These are phyloP conservation scores for human (Homo sapiens) DNA, from an alignment of 2,113 vertebrate species.

Conservation along the genomic window DNA sequence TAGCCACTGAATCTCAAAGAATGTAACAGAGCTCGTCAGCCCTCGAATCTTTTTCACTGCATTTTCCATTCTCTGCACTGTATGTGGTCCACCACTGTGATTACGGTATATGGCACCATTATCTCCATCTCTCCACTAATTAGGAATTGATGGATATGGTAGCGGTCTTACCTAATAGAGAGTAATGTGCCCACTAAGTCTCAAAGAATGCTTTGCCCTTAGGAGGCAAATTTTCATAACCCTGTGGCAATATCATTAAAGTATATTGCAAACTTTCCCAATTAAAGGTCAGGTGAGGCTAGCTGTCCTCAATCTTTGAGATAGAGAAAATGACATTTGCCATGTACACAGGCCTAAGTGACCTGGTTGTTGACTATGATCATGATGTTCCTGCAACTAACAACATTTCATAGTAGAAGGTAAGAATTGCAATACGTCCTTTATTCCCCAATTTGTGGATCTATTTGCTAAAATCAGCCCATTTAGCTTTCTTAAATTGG, in stretches of 20 bases:
- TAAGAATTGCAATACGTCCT: neutral
- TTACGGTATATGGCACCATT: neutral
- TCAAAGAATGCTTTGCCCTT: slow-evolving; percentile 9
- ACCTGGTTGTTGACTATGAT: neutral
- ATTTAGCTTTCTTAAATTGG: neutral
- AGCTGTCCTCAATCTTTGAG: neutral
- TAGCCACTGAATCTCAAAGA: neutral
- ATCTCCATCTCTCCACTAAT: neutral
- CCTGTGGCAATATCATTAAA: neutral
- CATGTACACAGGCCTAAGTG: neutral
- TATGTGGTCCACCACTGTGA: neutral
- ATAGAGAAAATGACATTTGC: neutral
- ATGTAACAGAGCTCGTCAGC: neutral
- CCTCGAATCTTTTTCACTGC: neutral
- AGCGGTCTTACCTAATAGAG: neutral
- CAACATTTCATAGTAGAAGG: slow-evolving; percentile 1
- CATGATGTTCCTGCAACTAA: neutral
- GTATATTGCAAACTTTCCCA: neutral
- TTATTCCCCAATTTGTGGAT: neutral
- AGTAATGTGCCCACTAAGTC: neutral
- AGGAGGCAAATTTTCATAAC: neutral
- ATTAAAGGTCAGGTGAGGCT: neutral
- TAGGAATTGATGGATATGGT: neutral
- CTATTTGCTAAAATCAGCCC: neutral
- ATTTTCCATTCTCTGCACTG: neutral